phyloP scores from a whole-genome alignment of 2,113 vertebrate genomes.

The Pangasianodon hypophthalmus region DNA sequence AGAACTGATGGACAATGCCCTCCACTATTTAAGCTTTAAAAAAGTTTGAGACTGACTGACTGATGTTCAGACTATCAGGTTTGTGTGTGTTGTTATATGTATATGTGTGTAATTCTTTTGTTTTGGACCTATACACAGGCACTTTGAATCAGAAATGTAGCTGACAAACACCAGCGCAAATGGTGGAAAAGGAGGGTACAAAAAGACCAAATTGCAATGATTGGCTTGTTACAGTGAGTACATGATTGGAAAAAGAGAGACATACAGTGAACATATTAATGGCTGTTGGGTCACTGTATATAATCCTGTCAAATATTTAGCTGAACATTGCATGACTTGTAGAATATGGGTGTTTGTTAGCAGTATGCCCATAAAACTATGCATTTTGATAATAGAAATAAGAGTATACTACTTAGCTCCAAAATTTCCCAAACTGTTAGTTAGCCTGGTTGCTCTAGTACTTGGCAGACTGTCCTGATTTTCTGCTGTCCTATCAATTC shows the following conservation, averaged over 20 bases:
- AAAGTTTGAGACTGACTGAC: constrained; percentile 24
- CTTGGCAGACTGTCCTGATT: neutral
- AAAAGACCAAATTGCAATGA: neutral
- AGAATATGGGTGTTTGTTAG: neutral
- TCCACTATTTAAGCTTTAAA: constrained; percentile 46
- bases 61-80: constrained; percentile 19
- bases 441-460: neutral
- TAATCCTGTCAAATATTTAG: neutral
- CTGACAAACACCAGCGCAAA: neutral
- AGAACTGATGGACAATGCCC: constrained; percentile 21
- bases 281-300: neutral
- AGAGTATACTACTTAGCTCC: neutral
- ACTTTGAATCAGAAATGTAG: constrained; percentile 7
- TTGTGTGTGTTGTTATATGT: constrained; percentile 3
- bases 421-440: neutral
- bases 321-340: neutral
- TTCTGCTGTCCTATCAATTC: neutral
- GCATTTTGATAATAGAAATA: neutral
- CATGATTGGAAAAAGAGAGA: neutral
- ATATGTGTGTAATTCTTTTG: neutral
- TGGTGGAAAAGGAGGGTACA: neutral
- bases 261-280: neutral
- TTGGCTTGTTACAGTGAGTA: neutral
- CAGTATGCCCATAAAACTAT: neutral
- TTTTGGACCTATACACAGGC: neutral